phyloP scores from a whole-genome alignment of 2,113 vertebrate genomes.

The Tauraco erythrolophus region DNA sequence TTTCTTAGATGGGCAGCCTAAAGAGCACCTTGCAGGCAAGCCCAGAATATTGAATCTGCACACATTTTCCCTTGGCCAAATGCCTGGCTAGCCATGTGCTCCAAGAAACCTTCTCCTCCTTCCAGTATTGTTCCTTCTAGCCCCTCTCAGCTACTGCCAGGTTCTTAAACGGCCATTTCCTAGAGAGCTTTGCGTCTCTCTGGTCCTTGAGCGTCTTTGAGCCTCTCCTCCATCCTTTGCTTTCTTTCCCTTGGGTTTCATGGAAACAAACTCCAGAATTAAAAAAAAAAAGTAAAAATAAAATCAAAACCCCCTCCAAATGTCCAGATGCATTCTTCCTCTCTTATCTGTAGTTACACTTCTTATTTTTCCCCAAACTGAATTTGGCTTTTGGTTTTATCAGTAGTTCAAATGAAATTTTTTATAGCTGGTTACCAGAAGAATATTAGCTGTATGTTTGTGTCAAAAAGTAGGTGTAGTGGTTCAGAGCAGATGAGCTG shows the following conservation, averaged over 20 bases:
- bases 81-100: background rate
- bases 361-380: background rate
- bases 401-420: background rate
- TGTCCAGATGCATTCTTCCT: background rate
- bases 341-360: background rate
- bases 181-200: background rate
- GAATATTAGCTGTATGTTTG: background rate
- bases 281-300: background rate
- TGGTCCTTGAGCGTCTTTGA: background rate
- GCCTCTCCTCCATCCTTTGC: background rate
- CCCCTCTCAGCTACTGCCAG: background rate
- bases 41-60: background rate
- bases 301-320: background rate
- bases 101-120: background rate
- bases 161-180: background rate
- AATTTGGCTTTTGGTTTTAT: background rate
- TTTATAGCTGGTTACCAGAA: background rate
- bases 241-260: background rate
- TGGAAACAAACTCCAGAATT: background rate
- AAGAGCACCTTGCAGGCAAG: background rate
- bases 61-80: background rate
- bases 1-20: background rate
- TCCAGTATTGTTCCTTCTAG: background rate
- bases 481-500: background rate
- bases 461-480: background rate